phyloP scores from a whole-genome alignment of 2,797 vertebrate genomes.

The Karalla daura region DNA sequence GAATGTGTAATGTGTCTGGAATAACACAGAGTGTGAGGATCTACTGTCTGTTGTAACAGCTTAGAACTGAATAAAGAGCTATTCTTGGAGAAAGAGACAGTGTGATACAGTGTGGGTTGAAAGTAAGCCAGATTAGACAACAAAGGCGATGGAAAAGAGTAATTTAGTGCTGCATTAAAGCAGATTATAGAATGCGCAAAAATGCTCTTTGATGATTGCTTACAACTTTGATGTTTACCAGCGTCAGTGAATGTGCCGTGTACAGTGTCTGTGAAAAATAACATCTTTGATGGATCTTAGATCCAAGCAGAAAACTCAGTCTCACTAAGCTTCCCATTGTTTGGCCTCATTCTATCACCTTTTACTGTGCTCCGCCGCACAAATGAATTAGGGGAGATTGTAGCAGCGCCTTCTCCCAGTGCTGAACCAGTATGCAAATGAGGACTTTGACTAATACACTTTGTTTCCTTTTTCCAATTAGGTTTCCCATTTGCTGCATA shows the following conservation, averaged over 20 bases:
- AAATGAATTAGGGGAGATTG: conserved; percentile 69
- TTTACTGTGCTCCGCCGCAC: conserved; percentile 48
- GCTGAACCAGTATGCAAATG: conserved; percentile 65
- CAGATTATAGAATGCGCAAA: conserved; percentile 55
- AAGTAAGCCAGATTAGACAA: conserved; percentile 67
- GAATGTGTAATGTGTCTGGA: conserved; percentile 22
- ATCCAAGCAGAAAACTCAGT: conserved; percentile 52
- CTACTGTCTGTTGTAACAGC: conserved; percentile 20
- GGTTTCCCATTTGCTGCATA: conserved; percentile 29
- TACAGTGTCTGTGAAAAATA: conserved; percentile 39
- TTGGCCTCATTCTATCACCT: conserved; percentile 76
- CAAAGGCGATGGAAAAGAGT: conserved; percentile 56
- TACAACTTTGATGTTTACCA: conserved; percentile 57
- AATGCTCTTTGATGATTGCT: conserved; percentile 52
- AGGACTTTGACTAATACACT: conserved; percentile 65
- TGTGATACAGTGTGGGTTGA: conserved; percentile 42
- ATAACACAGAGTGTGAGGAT: conserved; percentile 23
- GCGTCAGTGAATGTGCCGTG: conserved; percentile 25
- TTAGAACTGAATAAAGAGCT: conserved; percentile 44
- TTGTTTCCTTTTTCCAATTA: conserved; percentile 64
- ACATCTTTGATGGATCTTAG: conserved; percentile 56
- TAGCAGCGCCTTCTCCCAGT: conserved; percentile 53
- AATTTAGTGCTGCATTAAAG: conserved; percentile 60
- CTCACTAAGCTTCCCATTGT: conserved; percentile 54
- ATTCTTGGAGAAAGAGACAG: conserved; percentile 49